phyloP scores from a whole-genome alignment of 2,113 vertebrate genomes.

The Antechinus stuartii region DNA sequence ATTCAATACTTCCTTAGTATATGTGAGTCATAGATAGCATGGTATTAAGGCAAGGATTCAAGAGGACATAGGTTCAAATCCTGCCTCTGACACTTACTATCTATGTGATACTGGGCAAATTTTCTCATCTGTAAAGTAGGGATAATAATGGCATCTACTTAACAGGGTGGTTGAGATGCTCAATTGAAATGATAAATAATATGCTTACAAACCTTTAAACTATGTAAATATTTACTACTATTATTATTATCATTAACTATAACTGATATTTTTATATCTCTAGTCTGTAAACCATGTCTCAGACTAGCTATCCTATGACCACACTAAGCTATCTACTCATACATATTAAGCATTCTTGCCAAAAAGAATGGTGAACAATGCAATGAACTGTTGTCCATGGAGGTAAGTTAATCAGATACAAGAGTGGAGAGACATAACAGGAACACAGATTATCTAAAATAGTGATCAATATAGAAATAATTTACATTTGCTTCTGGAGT shows the following conservation, averaged over 20 bases:
- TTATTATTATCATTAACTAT: too few species aligned
- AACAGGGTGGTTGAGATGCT: background rate
- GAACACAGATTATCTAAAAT: too few species aligned
- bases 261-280: background rate
- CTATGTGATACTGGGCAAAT: background rate
- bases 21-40: background rate
- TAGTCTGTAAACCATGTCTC: background rate
- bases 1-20: background rate
- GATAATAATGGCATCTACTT: background rate
- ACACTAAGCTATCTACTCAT: too few species aligned
- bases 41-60: background rate
- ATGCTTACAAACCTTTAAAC: background rate
- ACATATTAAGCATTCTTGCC: too few species aligned
- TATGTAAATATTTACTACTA: background rate
- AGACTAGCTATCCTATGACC: background rate
- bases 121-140: background rate
- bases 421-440: too few species aligned
- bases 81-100: background rate
- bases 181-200: background rate
- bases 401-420: too few species aligned
- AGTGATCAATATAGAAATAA: too few species aligned
- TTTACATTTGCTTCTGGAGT: too few species aligned
- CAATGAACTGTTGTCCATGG: too few species aligned
- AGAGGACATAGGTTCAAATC: background rate
- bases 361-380: too few species aligned